A percentile compares a stretch with the other conserved stretches of the same genome.
These are phyloP conservation scores for Onychostruthus taczanowskii DNA, from an alignment of 2,113 vertebrate genomes.

Conservation along the genomic window DNA sequence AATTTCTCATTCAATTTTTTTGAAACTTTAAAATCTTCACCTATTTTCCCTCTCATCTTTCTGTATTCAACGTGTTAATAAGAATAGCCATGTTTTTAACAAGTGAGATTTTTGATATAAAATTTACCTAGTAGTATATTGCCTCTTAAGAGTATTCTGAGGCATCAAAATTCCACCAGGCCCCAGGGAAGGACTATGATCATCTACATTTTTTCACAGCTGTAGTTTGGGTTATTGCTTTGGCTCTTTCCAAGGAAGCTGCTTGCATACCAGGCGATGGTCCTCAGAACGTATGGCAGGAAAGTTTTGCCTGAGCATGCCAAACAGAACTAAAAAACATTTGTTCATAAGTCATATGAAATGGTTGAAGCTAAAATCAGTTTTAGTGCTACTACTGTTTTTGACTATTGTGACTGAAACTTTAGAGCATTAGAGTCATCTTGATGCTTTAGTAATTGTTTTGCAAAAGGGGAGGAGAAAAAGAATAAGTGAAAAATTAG, in stretches of 20 bases:
- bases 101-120: background rate
- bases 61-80: background rate
- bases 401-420: background rate
- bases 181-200: background rate
- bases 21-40: background rate
- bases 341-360: background rate
- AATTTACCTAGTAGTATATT: background rate
- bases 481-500: background rate
- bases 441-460: background rate
- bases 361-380: background rate
- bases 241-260: background rate
- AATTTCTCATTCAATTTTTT: background rate
- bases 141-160: background rate
- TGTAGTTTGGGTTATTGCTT: background rate
- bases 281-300: background rate
- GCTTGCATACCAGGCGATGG: background rate
- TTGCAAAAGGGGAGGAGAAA: background rate
- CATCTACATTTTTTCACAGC: background rate
- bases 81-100: background rate
- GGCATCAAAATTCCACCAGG: background rate
- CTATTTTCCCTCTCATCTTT: background rate
- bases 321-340: background rate
- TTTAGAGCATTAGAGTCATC: background rate
- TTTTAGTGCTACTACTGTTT: background rate
- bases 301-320: background rate